Base-by-base conservation (phyloP, 1,140 invertebrate species). In the Hyposmocoma kahamanoa region DNA sequence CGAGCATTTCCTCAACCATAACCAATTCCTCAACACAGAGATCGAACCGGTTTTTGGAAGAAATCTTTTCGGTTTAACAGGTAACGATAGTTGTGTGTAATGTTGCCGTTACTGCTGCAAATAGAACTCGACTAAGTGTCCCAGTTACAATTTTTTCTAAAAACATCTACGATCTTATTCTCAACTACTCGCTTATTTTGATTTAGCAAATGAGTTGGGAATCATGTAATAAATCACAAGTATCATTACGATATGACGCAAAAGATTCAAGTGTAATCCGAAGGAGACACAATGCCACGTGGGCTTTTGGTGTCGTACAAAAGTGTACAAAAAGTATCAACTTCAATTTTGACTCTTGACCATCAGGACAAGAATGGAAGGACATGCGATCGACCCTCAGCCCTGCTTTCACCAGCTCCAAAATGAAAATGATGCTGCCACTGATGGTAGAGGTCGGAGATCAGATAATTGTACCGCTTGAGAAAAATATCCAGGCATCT, bases 1-100 rank as follows among this genome's bases (percentile, higher is more conserved):
- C 44, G 88, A 91, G 2, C 54, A 88, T 56, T 92, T 92, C 47
- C 60, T 81, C 0, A 87, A 92, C 55, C 87, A 90, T 50, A 53
- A 71, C 2, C 34, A 48, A 0, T 67, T 87, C 18, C 47, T 87
- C 0, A 62, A 67, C 10, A 66, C 72, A 6, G 53, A 79, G 0
- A 18, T 44, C 8, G 89, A 90, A 53, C 86, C 87, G 0, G 43
- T 90, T 0, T 69, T 89, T 20, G 81, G 72, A 9, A 83, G 85
- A 15, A 88, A 84, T 64, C 46, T 90, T 3, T 86, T 87, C 41
- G 59, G 78, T 0, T 71, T 90, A 42, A 81, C 72, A 63, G 88
- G 87, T 83, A 57, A 56, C n/a, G 4, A 28, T 5, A 26, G 5
- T 26, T 6, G 24, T n/a, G n/a, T n/a, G n/a, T n/a, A n/a, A n/a